Evolutionary conservation across 2,888 invertebrate species (phyloP).

Genomic region (Eretmocerus hayati): DNA sequence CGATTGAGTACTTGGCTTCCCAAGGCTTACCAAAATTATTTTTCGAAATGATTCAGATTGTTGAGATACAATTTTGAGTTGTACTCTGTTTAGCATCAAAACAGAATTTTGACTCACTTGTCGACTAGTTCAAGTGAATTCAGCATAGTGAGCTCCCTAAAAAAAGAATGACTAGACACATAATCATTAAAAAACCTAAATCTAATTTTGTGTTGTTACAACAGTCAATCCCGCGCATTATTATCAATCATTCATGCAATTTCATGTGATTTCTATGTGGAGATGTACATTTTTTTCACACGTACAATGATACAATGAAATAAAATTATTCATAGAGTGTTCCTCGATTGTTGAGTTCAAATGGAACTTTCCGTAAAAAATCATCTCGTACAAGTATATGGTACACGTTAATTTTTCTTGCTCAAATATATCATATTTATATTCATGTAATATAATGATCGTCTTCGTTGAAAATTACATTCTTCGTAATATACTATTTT

Average conservation of each 20-base stretch:
- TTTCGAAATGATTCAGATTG: too few species aligned
- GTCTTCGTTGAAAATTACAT: slow-evolving; percentile 22
- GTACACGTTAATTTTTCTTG: slow-evolving; percentile 16
- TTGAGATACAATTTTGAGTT: too few species aligned
- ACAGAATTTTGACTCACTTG: not conserved
- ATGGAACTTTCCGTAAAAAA: too few species aligned
- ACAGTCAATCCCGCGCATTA: slow-evolving; percentile 17
- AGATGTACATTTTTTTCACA: too few species aligned
- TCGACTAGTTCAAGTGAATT: slow-evolving; percentile 39
- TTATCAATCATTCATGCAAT: too few species aligned
- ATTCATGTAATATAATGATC: slow-evolving; percentile 22
- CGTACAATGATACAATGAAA: too few species aligned
- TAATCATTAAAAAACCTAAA: slow-evolving; percentile 11
- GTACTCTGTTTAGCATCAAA: too few species aligned
- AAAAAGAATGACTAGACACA: slow-evolving; percentile 37
- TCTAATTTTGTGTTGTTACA: not conserved
- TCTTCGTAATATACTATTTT: slow-evolving; percentile 11
- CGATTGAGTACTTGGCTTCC: too few species aligned
- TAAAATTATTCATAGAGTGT: too few species aligned
- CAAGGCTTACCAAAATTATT: too few species aligned
- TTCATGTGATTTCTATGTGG: too few species aligned
- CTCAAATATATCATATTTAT: slow-evolving; percentile 24
- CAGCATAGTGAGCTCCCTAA: not conserved
- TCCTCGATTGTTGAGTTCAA: too few species aligned
- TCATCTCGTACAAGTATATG: slow-evolving; percentile 20